These are phyloP conservation scores for Protosalanx chinensis DNA, from an alignment of 2,797 vertebrate species.

Conservation along the genomic window DNA sequence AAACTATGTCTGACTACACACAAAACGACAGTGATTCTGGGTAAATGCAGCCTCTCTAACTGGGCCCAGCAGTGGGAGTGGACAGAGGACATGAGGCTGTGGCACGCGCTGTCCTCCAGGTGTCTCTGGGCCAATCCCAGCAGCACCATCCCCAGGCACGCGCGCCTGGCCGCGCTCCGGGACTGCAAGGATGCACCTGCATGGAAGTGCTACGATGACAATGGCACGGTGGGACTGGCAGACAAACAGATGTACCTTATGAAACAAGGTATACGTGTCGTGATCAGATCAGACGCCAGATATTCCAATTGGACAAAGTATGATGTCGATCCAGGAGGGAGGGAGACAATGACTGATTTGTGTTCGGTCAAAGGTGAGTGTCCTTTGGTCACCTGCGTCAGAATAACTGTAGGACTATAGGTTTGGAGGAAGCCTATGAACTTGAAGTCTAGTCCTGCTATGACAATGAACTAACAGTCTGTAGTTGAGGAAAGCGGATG, in stretches of 20 bases:
- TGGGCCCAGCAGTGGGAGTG: constrained; percentile 81
- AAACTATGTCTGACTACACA: constrained; percentile 71
- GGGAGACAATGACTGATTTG: constrained; percentile 59
- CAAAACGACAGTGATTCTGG: constrained; percentile 60
- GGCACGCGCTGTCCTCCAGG: constrained; percentile 65
- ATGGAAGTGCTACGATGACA: constrained; percentile 75
- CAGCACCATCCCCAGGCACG: constrained; percentile 52
- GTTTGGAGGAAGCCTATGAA: background rate
- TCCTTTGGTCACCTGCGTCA: no score
- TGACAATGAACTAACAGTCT: constrained; percentile 7
- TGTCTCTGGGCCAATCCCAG: constrained; percentile 74
- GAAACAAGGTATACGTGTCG: constrained; percentile 73
- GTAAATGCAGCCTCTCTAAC: constrained; percentile 67
- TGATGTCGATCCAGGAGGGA: constrained; percentile 62
- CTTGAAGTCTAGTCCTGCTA: background rate
- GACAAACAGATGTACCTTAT: constrained; percentile 76
- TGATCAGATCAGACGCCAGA: constrained; percentile 68
- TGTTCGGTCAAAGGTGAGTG: constrained; percentile 79
- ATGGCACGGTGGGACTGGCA: constrained; percentile 73
- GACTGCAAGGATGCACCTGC: constrained; percentile 71
- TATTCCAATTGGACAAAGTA: constrained; percentile 80
- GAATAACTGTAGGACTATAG: background rate
- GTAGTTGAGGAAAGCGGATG: constrained; percentile 39
- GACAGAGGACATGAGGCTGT: constrained; percentile 68
- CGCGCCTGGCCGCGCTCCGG: constrained; percentile 53